Conservation (phyloP, 2,888 invertebrate species). For the Argyresthia albistria region DNA sequence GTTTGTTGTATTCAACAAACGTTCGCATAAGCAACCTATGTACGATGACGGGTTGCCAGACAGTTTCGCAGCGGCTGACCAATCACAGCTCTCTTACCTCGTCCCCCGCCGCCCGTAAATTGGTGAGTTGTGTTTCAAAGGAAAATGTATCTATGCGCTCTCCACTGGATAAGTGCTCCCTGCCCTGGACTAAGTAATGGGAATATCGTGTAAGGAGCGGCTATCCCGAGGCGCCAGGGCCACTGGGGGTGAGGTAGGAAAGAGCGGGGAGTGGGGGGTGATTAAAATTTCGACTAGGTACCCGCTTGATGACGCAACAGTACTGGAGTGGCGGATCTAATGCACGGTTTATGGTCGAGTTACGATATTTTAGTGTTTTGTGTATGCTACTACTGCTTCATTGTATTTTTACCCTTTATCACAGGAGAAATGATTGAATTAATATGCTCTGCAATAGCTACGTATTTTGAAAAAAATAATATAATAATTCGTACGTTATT, state of each 20-base stretch:
- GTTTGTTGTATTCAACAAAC: too few relatives aligned
- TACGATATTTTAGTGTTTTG: constrained; percentile 52
- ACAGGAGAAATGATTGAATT: neutral
- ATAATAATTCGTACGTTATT: neutral
- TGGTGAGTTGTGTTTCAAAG: too few relatives aligned
- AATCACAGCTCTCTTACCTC: too few relatives aligned
- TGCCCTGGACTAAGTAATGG: constrained; percentile 72
- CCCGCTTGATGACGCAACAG: constrained; percentile 57
- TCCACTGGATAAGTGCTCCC: too few relatives aligned
- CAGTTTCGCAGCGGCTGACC: too few relatives aligned
- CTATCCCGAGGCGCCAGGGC: constrained; percentile 34
- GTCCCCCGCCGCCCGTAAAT: too few relatives aligned
- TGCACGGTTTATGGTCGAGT: constrained; percentile 64
- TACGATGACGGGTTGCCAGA: too few relatives aligned
- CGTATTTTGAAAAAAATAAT: neutral
- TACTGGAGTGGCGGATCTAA: constrained; percentile 61
- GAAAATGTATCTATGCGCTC: too few relatives aligned
- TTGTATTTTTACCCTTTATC: constrained; percentile 11
- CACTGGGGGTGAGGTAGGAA: constrained; percentile 29
- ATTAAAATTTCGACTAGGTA: constrained; percentile 71
- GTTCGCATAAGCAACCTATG: too few relatives aligned
- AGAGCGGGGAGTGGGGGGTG: constrained; percentile 27
- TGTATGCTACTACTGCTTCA: constrained; percentile 23
- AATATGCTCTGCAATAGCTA: neutral
- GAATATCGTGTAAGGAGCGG: constrained; percentile 73